Conservation (phyloP, 2,888 invertebrate species). For the Agrochola circellaris region DNA sequence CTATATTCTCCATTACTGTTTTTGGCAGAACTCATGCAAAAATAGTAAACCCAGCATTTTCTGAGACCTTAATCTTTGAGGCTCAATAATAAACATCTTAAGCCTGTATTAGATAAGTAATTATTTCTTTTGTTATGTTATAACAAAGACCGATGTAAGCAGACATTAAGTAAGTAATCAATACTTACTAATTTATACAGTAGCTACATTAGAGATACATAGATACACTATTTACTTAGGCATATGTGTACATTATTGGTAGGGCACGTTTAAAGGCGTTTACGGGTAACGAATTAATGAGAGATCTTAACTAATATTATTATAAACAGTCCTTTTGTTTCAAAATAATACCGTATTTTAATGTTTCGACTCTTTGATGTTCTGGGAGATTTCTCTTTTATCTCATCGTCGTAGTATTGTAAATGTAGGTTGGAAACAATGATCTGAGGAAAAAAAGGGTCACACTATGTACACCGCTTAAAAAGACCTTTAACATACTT, state of each 20-base stretch:
- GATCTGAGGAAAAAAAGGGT: too few relatives aligned
- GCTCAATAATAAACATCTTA: background rate
- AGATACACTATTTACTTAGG: constrained; percentile 39
- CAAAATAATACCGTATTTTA: constrained; percentile 5
- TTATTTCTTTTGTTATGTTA: constrained; percentile 8
- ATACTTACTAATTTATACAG: background rate
- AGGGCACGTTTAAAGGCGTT: constrained; percentile 24
- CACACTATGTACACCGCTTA: too few relatives aligned
- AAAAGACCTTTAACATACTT: too few relatives aligned
- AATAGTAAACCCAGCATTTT: background rate
- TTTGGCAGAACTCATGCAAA: background rate
- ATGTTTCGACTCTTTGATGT: constrained; percentile 8
- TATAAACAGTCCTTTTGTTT: constrained; percentile 31
- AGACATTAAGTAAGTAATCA: constrained; percentile 14
- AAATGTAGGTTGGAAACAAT: too few relatives aligned
- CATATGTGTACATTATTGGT: background rate
- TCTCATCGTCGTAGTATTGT: too few relatives aligned
- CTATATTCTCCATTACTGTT: background rate
- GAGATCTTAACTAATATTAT: constrained; percentile 44
- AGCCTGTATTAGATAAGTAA: background rate
- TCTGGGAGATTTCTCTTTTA: background rate
- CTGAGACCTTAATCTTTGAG: background rate
- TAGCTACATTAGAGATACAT: background rate
- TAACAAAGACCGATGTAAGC: background rate
- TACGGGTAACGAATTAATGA: constrained; percentile 34